These are phyloP conservation scores for Petrocephalus zakoni DNA, from an alignment of 2,113 vertebrate genomes.

Conservation along the genomic window DNA sequence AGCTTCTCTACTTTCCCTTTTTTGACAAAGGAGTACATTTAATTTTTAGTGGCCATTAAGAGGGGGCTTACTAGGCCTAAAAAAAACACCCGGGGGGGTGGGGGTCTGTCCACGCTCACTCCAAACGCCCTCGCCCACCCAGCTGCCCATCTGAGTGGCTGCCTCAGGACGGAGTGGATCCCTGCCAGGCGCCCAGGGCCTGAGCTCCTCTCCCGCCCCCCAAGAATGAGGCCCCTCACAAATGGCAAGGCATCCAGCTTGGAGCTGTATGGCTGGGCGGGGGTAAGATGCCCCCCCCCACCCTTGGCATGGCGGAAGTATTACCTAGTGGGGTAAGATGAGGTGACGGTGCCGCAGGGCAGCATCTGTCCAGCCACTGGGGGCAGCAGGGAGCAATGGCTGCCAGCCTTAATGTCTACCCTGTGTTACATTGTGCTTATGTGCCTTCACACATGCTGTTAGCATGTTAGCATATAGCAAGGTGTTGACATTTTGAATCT, in stretches of 20 bases:
- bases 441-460: neutral
- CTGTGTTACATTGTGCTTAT: neutral
- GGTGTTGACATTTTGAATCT: neutral
- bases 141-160: neutral
- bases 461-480: neutral
- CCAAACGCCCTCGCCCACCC: neutral
- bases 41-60: neutral
- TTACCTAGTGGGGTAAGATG: conserved; percentile 31
- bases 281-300: neutral
- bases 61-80: neutral
- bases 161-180: neutral
- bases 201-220: neutral
- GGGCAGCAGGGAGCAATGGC: neutral
- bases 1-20: neutral
- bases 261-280: neutral
- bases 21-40: neutral
- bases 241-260: conserved; percentile 1
- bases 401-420: neutral
- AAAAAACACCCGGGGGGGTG: neutral
- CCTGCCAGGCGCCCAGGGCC: neutral
- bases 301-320: conserved; percentile 20
- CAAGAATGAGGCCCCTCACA: neutral
- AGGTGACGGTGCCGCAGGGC: conserved; percentile 25
- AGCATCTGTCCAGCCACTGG: neutral
- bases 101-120: neutral